phyloP scores from a whole-genome alignment of 2,113 vertebrate species.

The Anoura caudifer region DNA sequence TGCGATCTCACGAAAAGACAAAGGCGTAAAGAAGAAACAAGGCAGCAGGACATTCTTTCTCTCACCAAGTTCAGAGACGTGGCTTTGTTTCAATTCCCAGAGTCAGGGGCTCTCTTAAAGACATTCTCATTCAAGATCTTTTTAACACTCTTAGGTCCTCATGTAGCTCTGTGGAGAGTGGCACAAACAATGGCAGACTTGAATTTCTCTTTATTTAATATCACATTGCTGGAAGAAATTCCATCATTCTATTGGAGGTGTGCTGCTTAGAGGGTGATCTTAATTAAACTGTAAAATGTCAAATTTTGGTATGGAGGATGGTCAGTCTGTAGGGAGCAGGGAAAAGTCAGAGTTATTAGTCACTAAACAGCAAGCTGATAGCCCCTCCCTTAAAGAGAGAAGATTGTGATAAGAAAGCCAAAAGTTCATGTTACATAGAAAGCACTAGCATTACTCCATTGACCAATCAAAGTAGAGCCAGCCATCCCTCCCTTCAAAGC shows the following conservation, averaged over 20 bases:
- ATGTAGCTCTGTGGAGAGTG: not conserved
- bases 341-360: slow-evolving; percentile 81
- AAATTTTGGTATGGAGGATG: slow-evolving; percentile 79
- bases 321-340: slow-evolving; percentile 71
- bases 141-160: not conserved
- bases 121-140: not conserved
- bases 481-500: not conserved
- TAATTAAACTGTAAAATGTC: slow-evolving; percentile 83
- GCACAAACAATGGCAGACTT: slow-evolving; percentile 18
- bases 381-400: slow-evolving; percentile 68
- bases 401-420: slow-evolving; percentile 66
- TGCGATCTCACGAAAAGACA: not conserved
- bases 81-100: not conserved
- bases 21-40: not conserved
- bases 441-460: slow-evolving; percentile 48
- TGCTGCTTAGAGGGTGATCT: slow-evolving; percentile 79
- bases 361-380: slow-evolving; percentile 78
- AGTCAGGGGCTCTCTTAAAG: not conserved
- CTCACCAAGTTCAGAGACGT: not conserved
- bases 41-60: not conserved
- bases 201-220: slow-evolving; percentile 70
- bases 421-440: not conserved
- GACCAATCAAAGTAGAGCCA: not conserved
- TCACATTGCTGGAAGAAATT: slow-evolving; percentile 74
- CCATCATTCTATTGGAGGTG: slow-evolving; percentile 75